Evolutionary conservation across 2,888 invertebrate genomes (phyloP).

Genomic region (Dicycla oo): DNA sequence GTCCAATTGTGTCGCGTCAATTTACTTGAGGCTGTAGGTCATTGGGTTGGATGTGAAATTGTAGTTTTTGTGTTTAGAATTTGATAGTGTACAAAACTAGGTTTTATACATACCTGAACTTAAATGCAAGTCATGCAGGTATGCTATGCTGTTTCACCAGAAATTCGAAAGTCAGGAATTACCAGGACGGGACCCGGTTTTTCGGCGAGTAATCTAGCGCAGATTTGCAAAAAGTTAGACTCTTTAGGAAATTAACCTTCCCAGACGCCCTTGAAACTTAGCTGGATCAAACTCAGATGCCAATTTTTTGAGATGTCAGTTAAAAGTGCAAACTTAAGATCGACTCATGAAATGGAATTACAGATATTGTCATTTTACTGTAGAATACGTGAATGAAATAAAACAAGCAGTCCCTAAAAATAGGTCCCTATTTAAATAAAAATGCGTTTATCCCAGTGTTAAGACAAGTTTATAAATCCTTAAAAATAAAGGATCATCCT

Average conservation of each 20-base stretch:
- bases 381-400: conserved; percentile 32
- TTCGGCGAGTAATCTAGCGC: background rate
- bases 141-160: background rate
- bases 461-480: conserved; percentile 53
- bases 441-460: conserved; percentile 37
- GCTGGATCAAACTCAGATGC: background rate
- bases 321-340: background rate
- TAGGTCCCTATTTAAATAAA: conserved; percentile 49
- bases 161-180: background rate
- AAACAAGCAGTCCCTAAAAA: conserved; percentile 18
- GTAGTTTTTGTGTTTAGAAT: background rate
- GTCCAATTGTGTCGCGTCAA: conserved; percentile 39
- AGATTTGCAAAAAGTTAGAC: too few species aligned
- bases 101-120: background rate
- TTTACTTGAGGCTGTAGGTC: conserved; percentile 28
- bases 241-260: background rate
- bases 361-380: conserved; percentile 12
- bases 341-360: conserved; percentile 26
- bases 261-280: background rate
- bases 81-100: background rate
- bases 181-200: background rate
- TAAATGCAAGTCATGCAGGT: background rate
- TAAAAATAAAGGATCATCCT: conserved; percentile 56
- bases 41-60: conserved; percentile 1
- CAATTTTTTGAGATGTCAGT: background rate